Conservation (phyloP, 2,113 vertebrate species). For the Phycodurus eques region DNA sequence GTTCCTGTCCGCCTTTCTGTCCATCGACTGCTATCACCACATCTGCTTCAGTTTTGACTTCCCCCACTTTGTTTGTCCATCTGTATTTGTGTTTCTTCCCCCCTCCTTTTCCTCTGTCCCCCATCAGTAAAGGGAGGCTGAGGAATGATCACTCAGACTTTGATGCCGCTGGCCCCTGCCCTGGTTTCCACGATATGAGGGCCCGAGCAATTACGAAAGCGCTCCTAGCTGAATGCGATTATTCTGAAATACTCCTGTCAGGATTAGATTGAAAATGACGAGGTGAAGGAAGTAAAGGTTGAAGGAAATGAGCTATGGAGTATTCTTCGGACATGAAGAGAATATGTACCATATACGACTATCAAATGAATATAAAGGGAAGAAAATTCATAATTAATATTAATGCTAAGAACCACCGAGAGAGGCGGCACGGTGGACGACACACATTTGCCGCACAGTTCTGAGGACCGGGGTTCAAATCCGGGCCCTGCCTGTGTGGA, state of each 20-base stretch:
- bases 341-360: neutral
- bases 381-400: neutral
- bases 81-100: slow-evolving; percentile 63
- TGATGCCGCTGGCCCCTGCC: slow-evolving; percentile 69
- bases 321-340: neutral
- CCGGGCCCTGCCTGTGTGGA: no score
- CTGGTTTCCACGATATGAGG: slow-evolving; percentile 66
- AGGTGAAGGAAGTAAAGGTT: slow-evolving; percentile 6
- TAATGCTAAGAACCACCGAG: neutral
- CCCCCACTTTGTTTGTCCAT: slow-evolving; percentile 68
- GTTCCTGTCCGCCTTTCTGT: slow-evolving; percentile 39
- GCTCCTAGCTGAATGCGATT: slow-evolving; percentile 60
- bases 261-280: slow-evolving; percentile 30
- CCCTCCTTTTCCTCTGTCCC: slow-evolving; percentile 30
- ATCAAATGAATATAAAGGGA: neutral
- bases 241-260: slow-evolving; percentile 52
- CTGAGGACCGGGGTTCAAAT: no score
- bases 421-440: no score
- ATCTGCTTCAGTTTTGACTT: slow-evolving; percentile 73
- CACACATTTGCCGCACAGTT: no score
- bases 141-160: slow-evolving; percentile 69
- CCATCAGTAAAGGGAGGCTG: slow-evolving; percentile 47
- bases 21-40: slow-evolving; percentile 54
- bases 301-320: neutral
- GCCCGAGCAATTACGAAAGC: slow-evolving; percentile 62